phyloP scores from a whole-genome alignment of 2,888 invertebrate species.

The Mythimna loreyi region DNA sequence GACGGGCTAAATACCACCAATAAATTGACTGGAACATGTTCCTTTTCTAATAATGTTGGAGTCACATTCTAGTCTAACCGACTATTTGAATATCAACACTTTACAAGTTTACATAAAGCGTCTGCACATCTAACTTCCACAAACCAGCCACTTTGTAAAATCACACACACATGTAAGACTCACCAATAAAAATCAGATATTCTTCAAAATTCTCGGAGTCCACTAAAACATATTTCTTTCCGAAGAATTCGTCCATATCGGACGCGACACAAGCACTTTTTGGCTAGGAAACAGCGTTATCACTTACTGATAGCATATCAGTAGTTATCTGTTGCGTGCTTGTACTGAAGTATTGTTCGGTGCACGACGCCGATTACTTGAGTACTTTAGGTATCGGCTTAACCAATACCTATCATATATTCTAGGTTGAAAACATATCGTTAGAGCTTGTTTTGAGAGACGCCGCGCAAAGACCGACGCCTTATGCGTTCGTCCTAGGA shows the following conservation, averaged over 20 bases:
- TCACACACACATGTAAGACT: conserved; percentile 46
- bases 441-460: too few relatives aligned
- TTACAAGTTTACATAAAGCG: background rate
- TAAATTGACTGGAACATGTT: too few relatives aligned
- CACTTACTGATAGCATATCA: conserved; percentile 54
- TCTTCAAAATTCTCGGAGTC: conserved; percentile 74
- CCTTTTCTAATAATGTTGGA: too few relatives aligned
- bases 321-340: conserved; percentile 9
- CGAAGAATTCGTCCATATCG: conserved; percentile 81
- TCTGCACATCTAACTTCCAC: background rate
- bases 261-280: conserved; percentile 12
- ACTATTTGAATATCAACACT: background rate
- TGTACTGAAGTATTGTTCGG: background rate
- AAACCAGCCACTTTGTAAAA: background rate
- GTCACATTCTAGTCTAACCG: too few relatives aligned
- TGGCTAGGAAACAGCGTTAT: conserved; percentile 22
- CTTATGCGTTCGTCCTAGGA: too few relatives aligned
- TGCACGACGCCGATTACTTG: background rate
- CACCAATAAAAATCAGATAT: conserved; percentile 72
- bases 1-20: too few relatives aligned
- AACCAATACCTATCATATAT: too few relatives aligned
- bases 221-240: conserved; percentile 69
- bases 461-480: too few relatives aligned
- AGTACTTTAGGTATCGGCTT: background rate
- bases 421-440: too few relatives aligned